Base-by-base conservation (phyloP, 2,888 invertebrate species). In the Melitaea athalia region DNA sequence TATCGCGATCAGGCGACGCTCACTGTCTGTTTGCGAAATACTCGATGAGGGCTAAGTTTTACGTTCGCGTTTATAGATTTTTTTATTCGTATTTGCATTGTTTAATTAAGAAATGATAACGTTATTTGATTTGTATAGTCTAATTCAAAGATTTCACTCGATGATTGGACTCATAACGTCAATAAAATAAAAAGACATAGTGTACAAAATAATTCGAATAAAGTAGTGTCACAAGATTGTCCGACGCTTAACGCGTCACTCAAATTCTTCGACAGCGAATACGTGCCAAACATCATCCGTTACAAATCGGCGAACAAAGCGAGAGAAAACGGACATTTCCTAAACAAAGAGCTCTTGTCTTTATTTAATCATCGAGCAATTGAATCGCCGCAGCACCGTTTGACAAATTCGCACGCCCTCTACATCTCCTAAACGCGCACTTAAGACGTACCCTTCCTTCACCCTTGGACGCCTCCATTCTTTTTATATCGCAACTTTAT, bases 401-500 rank as follows among this genome's bases (percentile, higher is more conserved):
- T 87, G 90, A 91, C 92, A 91, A 91, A 89, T 92, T 92, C 91
- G 87, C 92, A 91, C 92, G 91, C 92, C 92, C 92, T 87, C 84
- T 77, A 87, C 87, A 91, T 91, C 83, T 80, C 91, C 89, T 92
- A 91, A 92, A 92, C 89, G 92, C 87, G 84, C 87, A 91, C 91
- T 92, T 92, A 92, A 91, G 84, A 81, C 85, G 81, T 91, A 91
- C 91, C 92, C 92, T 89, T 88, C 82, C 88, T 88, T 86, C 89
- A 90, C 91, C 92, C 92, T 92, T 85, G 91, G 91, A 90, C 91
- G 91, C 89, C 86, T 90, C 81, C 83, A 83, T 91, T 91, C 91
- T 92, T 92, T 91, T 92, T 92, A 92, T 92, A 92, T 92, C 88
- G 89, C 91, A 91, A 91, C 91, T 92, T 92, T 92, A 92, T 92